Evolutionary conservation across 2,888 invertebrate species (phyloP).

Genomic region (Lasioglossum zephyrum): DNA sequence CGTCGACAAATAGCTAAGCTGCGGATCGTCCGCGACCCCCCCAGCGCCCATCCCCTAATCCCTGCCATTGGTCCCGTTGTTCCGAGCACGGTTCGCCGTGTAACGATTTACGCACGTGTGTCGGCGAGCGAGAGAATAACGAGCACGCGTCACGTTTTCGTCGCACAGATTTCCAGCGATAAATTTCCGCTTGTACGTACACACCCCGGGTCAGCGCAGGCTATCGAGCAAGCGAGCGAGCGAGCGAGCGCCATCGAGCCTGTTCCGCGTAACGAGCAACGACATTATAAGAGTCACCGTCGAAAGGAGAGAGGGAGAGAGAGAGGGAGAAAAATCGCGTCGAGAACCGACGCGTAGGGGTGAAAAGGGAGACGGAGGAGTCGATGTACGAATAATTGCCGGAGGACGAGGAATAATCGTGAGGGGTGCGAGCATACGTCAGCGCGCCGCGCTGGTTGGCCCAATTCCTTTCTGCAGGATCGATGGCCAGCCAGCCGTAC

Average conservation of each 20-base stretch:
- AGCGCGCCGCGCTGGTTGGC: conserved; percentile 66
- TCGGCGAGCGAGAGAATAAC: conserved; percentile 40
- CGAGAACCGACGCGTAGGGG: neutral
- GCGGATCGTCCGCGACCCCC: conserved; percentile 26
- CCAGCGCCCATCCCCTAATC: neutral
- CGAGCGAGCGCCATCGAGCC: neutral
- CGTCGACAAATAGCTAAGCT: conserved; percentile 55
- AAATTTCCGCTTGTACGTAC: conserved; percentile 21
- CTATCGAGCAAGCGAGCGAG: neutral
- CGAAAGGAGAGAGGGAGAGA: neutral
- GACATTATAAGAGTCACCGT: conserved; percentile 1
- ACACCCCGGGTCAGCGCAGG: neutral
- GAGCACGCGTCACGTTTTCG: conserved; percentile 47
- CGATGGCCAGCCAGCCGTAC: conserved; percentile 66
- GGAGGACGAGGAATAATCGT: conserved; percentile 55
- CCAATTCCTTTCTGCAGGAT: conserved; percentile 75
- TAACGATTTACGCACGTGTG: conserved; percentile 59
- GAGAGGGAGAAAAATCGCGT: neutral
- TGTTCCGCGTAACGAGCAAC: conserved; percentile 29
- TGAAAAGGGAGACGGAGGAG: neutral
- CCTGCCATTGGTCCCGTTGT: neutral
- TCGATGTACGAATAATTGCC: conserved; percentile 60
- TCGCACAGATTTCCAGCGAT: conserved; percentile 31
- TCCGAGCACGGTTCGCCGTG: neutral
- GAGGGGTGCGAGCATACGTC: conserved; percentile 64